These are phyloP conservation scores for Guaruba guarouba DNA, from an alignment of 2,113 vertebrate genomes.

Conservation along the genomic window DNA sequence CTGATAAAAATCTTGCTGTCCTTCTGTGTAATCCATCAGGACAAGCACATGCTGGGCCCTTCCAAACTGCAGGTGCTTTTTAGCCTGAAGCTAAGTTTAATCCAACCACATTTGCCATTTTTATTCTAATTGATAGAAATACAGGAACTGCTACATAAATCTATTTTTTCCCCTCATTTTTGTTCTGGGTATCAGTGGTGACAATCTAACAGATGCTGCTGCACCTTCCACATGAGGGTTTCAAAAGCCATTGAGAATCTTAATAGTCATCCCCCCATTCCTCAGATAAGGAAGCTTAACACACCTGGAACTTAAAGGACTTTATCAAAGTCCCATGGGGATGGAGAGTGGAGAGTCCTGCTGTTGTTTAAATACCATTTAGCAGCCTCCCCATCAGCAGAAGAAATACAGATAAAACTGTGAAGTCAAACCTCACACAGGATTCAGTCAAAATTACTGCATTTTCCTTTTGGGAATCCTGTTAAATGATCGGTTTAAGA, in stretches of 20 bases:
- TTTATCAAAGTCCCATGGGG: background rate
- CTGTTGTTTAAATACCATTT: background rate
- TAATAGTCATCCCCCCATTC: background rate
- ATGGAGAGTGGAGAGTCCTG: background rate
- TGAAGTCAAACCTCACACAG: background rate
- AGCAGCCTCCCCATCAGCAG: background rate
- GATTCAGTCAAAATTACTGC: background rate
- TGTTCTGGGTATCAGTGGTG: background rate
- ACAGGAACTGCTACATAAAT: background rate
- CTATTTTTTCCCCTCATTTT: background rate
- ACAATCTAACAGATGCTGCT: background rate
- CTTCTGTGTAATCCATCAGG: background rate
- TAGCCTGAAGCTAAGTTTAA: background rate
- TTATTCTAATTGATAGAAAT: background rate
- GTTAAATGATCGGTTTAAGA: background rate
- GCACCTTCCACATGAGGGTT: background rate
- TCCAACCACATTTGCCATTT: background rate
- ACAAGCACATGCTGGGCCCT: background rate
- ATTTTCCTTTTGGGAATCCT: background rate
- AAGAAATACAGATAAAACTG: background rate
- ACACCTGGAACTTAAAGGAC: background rate
- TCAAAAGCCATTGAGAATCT: background rate
- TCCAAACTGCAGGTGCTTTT: background rate
- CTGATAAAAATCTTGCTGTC: background rate
- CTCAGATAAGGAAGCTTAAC: slow-evolving; percentile 13